These are phyloP conservation scores for Drosophila prosaltans DNA, from an alignment of 1,140 invertebrate species.

Conservation along the genomic window DNA sequence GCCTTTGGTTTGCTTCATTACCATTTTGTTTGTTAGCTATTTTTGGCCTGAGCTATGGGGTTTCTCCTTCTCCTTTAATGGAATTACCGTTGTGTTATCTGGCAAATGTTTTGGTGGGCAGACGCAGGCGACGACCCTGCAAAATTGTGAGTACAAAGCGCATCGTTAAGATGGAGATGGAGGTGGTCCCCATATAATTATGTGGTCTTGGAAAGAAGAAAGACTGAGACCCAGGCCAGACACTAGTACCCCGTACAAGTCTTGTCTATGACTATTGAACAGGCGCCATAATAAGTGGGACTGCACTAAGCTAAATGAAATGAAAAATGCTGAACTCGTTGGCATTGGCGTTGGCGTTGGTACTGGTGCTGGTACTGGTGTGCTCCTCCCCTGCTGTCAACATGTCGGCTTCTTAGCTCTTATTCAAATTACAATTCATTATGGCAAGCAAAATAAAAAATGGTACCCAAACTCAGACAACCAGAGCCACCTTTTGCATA, in stretches of 20 bases:
- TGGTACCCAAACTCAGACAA: slow-evolving; percentile 26
- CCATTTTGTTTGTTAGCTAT: slow-evolving; percentile 32
- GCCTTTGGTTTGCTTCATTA: slow-evolving; percentile 31
- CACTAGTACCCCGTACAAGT: slow-evolving; percentile 23
- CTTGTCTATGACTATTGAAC: slow-evolving; percentile 54
- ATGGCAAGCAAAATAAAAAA: slow-evolving; percentile 64
- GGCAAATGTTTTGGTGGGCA: slow-evolving; percentile 62
- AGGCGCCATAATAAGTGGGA: slow-evolving; percentile 55
- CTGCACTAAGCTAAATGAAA: slow-evolving; percentile 78
- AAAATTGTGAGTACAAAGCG: slow-evolving; percentile 48
- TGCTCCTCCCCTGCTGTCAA: not conserved
- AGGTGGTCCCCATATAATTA: slow-evolving; percentile 43
- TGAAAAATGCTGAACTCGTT: slow-evolving; percentile 66
- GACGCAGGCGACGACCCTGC: slow-evolving; percentile 51
- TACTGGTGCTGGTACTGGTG: not conserved
- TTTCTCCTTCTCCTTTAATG: slow-evolving; percentile 43
- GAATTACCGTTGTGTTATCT: slow-evolving; percentile 69
- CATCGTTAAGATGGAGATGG: not conserved
- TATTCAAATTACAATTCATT: slow-evolving; percentile 79
- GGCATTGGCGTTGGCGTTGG: slow-evolving; percentile 1
- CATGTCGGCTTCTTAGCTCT: slow-evolving; percentile 45
- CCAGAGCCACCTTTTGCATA: slow-evolving; percentile 25
- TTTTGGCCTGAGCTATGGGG: slow-evolving; percentile 38
- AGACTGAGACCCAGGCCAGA: slow-evolving; percentile 20
- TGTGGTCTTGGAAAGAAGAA: slow-evolving; percentile 20